These are phyloP conservation scores for Cremastinae sp. DNA, from an alignment of 2,888 invertebrate genomes.

Conservation along the genomic window DNA sequence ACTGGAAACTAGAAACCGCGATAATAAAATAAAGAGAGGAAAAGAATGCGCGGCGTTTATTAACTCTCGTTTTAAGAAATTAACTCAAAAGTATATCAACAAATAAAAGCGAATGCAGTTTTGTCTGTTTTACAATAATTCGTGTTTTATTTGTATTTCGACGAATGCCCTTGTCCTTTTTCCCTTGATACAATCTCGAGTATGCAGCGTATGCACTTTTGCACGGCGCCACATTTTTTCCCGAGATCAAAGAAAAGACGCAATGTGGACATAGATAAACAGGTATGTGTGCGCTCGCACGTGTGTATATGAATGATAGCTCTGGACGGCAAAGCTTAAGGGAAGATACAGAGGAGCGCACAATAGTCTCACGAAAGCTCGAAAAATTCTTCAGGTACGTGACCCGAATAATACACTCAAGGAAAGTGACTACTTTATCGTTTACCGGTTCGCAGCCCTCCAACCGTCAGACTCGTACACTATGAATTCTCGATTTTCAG, in stretches of 20 bases:
- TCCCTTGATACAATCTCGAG: constrained; percentile 5
- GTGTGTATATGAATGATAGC: constrained; percentile 1
- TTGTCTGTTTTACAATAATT: constrained; percentile 75
- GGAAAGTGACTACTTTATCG: constrained; percentile 63
- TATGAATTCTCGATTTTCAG: constrained; percentile 42
- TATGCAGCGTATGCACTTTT: constrained; percentile 11
- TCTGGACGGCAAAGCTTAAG: constrained; percentile 40
- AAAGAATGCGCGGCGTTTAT: constrained; percentile 42
- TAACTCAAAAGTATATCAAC: constrained; percentile 67
- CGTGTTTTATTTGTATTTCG: constrained; percentile 40
- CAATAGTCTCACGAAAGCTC: constrained; percentile 53
- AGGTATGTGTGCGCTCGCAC: not conserved
- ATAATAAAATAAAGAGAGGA: constrained; percentile 17
- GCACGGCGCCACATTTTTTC: constrained; percentile 34
- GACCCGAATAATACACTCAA: constrained; percentile 64
- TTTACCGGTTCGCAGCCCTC: constrained; percentile 63
- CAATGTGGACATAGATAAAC: constrained; percentile 1
- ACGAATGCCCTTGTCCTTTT: constrained; percentile 17
- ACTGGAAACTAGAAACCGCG: not conserved
- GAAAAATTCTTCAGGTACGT: constrained; percentile 66
- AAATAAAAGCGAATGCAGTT: constrained; percentile 70
- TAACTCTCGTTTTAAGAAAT: constrained; percentile 60
- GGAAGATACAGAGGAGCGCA: constrained; percentile 21
- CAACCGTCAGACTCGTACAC: constrained; percentile 35
- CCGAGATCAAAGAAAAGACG: constrained; percentile 8